Percentiles rank a stretch among this genome's conserved stretches.
Conservation (phyloP, 2,113 vertebrate genomes). For the Conger conger region DNA sequence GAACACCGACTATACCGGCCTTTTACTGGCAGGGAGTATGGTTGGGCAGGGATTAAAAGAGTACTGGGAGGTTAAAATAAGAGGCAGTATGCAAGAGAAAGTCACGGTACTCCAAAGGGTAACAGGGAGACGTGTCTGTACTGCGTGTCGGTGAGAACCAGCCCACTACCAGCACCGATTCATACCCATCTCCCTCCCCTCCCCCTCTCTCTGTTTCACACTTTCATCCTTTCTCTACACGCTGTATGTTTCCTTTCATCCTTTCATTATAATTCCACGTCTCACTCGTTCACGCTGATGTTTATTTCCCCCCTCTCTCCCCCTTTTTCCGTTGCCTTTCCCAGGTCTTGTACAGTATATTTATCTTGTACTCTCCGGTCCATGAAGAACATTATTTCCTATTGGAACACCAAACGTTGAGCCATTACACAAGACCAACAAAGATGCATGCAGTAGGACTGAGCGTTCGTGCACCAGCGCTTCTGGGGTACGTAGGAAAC, state of each 20-base stretch:
- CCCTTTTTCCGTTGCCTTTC: not conserved
- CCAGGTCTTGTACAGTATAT: not conserved
- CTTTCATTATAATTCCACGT: no score
- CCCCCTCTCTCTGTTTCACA: not conserved
- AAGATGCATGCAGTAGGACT: not conserved
- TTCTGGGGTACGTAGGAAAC: not conserved
- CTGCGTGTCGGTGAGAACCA: no score
- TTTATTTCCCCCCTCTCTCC: not conserved
- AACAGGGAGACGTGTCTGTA: no score
- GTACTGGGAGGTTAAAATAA: no score
- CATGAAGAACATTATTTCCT: not conserved
- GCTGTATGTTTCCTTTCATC: not conserved
- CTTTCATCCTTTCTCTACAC: slow-evolving; percentile 15
- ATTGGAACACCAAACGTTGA: not conserved
- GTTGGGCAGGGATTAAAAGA: no score
- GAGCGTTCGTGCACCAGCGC: not conserved
- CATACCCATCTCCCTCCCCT: not conserved
- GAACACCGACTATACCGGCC: no score
- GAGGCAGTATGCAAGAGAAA: no score
- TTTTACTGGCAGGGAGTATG: no score
- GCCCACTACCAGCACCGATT: not conserved
- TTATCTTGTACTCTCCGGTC: not conserved
- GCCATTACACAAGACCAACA: not conserved
- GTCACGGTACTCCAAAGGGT: no score
- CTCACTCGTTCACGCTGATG: not conserved